Percentiles rank a stretch among this genome's conserved stretches.
Evolutionary conservation across 2,797 vertebrate species (phyloP).

Genomic region (Cephalopachus bancanus): DNA sequence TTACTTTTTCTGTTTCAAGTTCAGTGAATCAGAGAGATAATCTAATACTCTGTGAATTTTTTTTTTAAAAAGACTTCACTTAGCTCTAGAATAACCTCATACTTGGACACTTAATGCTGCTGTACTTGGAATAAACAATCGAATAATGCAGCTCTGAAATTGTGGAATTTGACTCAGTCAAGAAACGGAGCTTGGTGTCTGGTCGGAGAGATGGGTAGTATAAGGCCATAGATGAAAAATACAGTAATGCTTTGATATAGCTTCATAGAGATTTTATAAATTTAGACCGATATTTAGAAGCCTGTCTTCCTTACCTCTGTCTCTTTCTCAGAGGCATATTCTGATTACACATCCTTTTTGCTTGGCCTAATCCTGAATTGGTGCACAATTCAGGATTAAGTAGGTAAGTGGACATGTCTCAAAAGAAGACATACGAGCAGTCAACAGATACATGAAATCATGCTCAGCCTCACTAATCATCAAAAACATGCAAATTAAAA

Average conservation of each 20-base stretch:
- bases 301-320: background rate
- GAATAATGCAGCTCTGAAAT: fast-evolving
- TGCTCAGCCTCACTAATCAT: too few species aligned
- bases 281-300: background rate
- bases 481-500: too few species aligned
- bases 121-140: background rate
- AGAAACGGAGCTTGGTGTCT: background rate
- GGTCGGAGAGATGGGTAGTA: background rate
- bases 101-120: background rate
- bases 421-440: too few species aligned
- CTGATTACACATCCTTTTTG: background rate
- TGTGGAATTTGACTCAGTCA: background rate
- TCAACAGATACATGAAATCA: too few species aligned
- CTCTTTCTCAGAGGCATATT: background rate
- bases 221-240: background rate
- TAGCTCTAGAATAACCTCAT: background rate
- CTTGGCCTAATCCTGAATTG: background rate
- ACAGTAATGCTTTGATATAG: background rate
- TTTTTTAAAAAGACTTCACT: background rate
- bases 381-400: too few species aligned
- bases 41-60: background rate
- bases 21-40: background rate
- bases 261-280: background rate
- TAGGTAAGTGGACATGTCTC: too few species aligned
- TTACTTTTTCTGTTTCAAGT: background rate